Percentiles rank a stretch among this genome's conserved stretches.
Evolutionary conservation across 1,140 invertebrate species (phyloP).

Genomic region (Bombus vancouverensis): DNA sequence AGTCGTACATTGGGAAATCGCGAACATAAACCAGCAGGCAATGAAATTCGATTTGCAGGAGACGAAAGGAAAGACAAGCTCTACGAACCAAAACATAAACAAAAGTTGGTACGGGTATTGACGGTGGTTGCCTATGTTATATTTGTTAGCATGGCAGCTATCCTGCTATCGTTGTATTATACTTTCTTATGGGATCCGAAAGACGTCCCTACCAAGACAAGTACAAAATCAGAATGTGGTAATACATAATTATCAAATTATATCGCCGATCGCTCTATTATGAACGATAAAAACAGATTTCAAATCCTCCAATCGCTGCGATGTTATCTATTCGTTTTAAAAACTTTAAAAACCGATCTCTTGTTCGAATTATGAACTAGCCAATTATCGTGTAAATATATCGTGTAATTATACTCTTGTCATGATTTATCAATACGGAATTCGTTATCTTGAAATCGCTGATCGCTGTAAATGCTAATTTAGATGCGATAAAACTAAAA

Average conservation of each 20-base stretch:
- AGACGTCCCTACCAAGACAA: constrained; percentile 57
- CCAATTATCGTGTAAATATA: background rate
- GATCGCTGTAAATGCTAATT: background rate
- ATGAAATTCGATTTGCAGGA: constrained; percentile 87
- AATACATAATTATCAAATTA: background rate
- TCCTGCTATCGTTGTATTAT: constrained; percentile 97
- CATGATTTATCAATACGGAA: background rate
- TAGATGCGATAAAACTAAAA: background rate
- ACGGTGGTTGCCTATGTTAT: constrained; percentile 98
- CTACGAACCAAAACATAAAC: constrained; percentile 92
- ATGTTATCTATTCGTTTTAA: background rate
- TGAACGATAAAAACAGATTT: constrained; percentile 59
- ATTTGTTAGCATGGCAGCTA: constrained; percentile 96
- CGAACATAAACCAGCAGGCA: constrained; percentile 80
- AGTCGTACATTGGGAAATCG: constrained; percentile 76
- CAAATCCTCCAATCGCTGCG: background rate
- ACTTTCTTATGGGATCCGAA: constrained; percentile 96
- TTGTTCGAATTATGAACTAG: background rate
- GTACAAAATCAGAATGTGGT: constrained; percentile 38
- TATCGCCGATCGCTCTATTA: background rate
- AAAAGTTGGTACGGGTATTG: constrained; percentile 94
- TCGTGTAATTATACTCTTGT: too few species aligned
- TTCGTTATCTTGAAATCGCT: background rate
- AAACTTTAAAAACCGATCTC: background rate
- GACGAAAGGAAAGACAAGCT: constrained; percentile 91